Evolutionary conservation across 2,797 vertebrate species (phyloP).

Genomic region (Heliangelus exortis): DNA sequence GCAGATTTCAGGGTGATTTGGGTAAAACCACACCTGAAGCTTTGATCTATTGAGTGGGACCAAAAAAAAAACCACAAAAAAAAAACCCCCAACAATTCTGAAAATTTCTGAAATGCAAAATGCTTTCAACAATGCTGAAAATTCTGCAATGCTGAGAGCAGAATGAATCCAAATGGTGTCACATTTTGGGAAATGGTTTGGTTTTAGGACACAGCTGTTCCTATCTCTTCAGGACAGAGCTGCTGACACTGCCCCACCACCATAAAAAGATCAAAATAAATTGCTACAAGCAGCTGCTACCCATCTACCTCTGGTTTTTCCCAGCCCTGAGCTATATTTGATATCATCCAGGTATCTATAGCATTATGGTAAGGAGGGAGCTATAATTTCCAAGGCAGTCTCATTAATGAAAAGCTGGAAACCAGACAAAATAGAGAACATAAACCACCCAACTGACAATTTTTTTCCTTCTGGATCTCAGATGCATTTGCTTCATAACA

Average conservation of each 20-base stretch:
- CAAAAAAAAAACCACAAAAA: fast-evolving
- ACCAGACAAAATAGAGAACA: background rate
- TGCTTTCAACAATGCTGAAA: no score
- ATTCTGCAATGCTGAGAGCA: background rate
- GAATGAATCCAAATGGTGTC: background rate
- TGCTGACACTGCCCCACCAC: fast-evolving
- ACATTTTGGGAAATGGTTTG: no score
- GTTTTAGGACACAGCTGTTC: fast-evolving
- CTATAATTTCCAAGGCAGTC: background rate
- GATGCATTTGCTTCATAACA: background rate
- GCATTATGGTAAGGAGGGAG: background rate
- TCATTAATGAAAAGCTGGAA: background rate
- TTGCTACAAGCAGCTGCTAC: background rate
- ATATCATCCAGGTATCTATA: background rate
- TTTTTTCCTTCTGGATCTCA: background rate
- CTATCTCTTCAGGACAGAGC: background rate
- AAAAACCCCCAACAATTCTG: no score
- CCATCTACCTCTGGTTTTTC: fast-evolving
- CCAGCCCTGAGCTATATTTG: background rate
- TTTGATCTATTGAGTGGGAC: background rate
- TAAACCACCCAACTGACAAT: background rate
- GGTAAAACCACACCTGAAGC: background rate
- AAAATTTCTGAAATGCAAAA: no score
- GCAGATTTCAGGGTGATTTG: background rate
- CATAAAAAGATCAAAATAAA: background rate